Evolutionary conservation across 2,113 vertebrate species (phyloP), one percentile per base, ranked within the genome.

Genomic region (Typhlomys cinereus): DNA sequence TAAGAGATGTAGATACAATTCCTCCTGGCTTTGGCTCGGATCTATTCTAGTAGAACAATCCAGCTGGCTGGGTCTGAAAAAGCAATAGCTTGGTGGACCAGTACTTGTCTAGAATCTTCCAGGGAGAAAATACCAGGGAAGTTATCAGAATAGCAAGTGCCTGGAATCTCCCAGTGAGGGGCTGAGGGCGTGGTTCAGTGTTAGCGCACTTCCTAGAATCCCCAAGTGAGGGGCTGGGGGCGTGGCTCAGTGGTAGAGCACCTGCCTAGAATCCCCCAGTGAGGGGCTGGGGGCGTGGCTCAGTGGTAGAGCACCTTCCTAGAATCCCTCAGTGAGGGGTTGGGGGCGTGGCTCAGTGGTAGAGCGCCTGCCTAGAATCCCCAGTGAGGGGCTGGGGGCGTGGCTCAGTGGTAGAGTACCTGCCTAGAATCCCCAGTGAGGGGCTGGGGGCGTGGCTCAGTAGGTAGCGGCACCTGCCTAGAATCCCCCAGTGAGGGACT

Each of bases 1-100:
- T 0, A 31, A 91, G 85, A 87, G 48, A 52, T 64, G 64, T 3
- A 52, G 31, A 46, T 0, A 12, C 69, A 71, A 27, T 15, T 91
- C 88, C 52, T 67, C 90, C 54, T 85, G 27, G 50, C 87, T 95
- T 66, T 80, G 36, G 74, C 95, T 79, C 85, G 86, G 31, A 95
- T 73, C 59, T 92, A 70, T 89, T 87, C 61, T 90, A 93, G 66
- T 73, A 96, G 94, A 80, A 89, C 85, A 85, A 82, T 44, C 71
- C 76, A 85, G 59, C 39, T 36, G 64, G 54, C 76, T 62, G 69
- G 66, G 61, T 66, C 85, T 25, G n/a, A 44, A 88, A n/a, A 25
- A 89, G 85, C 0, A 3, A 7, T 1, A 2, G 44, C 20, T 0
- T 36, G 64, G 61, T 39, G 34, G n/a, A 57, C 52, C 36, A 39